phyloP scores from a whole-genome alignment of 2,113 vertebrate genomes.

The Gallinago undulata region DNA sequence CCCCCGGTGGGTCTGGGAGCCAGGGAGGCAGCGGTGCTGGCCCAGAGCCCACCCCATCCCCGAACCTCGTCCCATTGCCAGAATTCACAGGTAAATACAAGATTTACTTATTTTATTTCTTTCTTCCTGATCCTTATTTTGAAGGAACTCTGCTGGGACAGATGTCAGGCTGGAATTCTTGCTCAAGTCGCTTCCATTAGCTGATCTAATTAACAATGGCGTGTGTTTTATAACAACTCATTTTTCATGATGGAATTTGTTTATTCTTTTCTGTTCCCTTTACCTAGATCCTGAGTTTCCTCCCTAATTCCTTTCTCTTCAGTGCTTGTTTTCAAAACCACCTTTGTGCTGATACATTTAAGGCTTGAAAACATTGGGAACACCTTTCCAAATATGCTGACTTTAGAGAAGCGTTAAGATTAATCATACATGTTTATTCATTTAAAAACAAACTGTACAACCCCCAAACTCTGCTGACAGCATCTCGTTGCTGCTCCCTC shows the following conservation, averaged over 20 bases:
- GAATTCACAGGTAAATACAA: not conserved
- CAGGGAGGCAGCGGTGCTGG: not conserved
- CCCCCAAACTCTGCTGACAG: not conserved
- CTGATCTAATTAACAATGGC: not conserved
- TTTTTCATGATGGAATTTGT: not conserved
- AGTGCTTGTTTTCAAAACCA: not conserved
- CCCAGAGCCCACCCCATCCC: accelerated
- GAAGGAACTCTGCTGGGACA: not conserved
- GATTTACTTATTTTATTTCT: not conserved
- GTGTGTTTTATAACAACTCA: not conserved
- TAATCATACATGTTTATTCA: not conserved
- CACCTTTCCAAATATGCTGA: not conserved
- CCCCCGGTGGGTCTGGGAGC: accelerated
- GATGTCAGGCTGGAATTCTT: not conserved
- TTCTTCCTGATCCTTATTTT: not conserved
- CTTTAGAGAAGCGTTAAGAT: not conserved
- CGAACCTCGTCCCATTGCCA: not conserved
- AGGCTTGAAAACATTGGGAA: not conserved
- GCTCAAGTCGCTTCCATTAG: not conserved
- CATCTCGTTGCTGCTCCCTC: not conserved
- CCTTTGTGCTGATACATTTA: not conserved
- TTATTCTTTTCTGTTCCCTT: not conserved
- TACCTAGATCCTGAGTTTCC: not conserved
- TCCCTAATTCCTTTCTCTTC: not conserved
- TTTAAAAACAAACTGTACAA: not conserved